Base-by-base conservation (phyloP, 2,797 vertebrate species). In the Centropyge bicolor region DNA sequence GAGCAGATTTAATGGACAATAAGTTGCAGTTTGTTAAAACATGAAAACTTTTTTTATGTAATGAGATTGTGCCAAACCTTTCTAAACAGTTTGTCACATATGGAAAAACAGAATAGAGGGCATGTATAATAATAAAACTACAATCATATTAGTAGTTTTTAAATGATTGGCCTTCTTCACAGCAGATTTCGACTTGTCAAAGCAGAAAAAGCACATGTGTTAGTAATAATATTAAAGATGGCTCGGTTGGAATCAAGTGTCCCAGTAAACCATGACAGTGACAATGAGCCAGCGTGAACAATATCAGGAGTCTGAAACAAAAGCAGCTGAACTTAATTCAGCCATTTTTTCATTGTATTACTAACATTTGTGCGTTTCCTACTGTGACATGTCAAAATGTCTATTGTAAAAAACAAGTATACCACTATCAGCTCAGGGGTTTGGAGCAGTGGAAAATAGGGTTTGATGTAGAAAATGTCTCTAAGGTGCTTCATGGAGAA, bases 21-120 rank as follows among this genome's bases (percentile, higher is more conserved):
- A 6, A n/a, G 14, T 31, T 51, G 3, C 16, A 24, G 27, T 70
- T 59, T 48, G 40, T 49, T 45, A 7, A 64, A 63, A n/a, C 46
- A 38, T 52, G 11, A 5, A 14, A 14, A 45, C 20, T 1, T 59
- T 60, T 59, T 7, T 36, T 16, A 12, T 52, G 24, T 27, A 6
- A 35, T 45, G 7, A 56, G 20, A 41, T 20, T 17, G 0, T 1
- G 13, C 22, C 4, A 59, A 40, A 8, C 31, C 5, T n/a, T 62
- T 76, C 22, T n/a, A 31, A 43, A 68, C 24, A 36, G 20, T 54
- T 73, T 59, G n/a, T 22, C 43, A 68, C 51, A 57, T 7, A 43
- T 67, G 41, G 17, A 68, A 45, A 24, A 57, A 55, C 4, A n/a
- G 19, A 8, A n/a, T 5, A 22, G 6, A 20, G 17, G 0, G 8